A percentile compares a stretch with the other conserved stretches of the same genome.
Conservation (phyloP, 2,797 vertebrate species). For the Myoxocephalus aenaeus region DNA sequence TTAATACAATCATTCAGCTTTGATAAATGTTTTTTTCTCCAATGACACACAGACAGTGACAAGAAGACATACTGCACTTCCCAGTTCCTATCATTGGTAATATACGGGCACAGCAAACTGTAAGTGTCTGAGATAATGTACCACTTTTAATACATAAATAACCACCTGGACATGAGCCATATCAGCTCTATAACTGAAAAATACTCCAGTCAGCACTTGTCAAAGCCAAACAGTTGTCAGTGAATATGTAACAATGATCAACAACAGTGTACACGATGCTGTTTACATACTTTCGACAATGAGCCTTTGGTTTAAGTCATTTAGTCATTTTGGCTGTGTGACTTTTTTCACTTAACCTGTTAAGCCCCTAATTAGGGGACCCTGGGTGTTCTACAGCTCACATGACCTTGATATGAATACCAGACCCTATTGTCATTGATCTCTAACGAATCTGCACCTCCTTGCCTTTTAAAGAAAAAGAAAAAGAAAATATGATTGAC, state of each 20-base stretch:
- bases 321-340: not conserved
- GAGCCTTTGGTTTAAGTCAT: not conserved
- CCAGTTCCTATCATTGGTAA: not conserved
- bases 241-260: constrained; percentile 9
- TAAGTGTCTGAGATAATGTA: constrained; percentile 3
- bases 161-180: constrained; percentile 6
- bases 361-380: no score
- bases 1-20: not conserved
- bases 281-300: not conserved
- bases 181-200: constrained; percentile 12
- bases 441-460: no score
- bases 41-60: constrained; percentile 1
- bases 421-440: no score
- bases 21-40: not conserved
- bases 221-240: constrained; percentile 22
- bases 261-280: not conserved
- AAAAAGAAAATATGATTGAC: no score
- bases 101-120: constrained; percentile 7
- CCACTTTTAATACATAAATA: constrained; percentile 13
- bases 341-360: not conserved
- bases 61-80: constrained; percentile 2
- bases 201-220: constrained; percentile 15
- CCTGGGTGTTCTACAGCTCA: no score
- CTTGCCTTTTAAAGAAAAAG: no score
- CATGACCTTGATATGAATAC: no score